A percentile compares a stretch with the other conserved stretches of the same genome.
phyloP scores from a whole-genome alignment of 2,113 vertebrate species.

The rabbit (Oryctolagus cuniculus) region DNA sequence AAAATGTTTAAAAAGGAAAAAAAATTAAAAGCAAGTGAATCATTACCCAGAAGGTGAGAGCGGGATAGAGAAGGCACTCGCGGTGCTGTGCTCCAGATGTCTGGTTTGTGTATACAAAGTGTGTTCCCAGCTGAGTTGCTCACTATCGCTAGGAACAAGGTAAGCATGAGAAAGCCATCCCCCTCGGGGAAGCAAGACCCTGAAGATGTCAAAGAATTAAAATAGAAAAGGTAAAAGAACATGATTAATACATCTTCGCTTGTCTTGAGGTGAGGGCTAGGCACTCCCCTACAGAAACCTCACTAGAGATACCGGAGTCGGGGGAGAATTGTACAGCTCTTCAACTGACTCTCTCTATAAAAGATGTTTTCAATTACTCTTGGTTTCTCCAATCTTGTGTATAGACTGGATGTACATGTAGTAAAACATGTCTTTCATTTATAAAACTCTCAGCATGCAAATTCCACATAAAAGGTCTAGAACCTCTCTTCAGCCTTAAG shows the following conservation, averaged over 20 bases:
- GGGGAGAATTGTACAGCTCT: background rate
- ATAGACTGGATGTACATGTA: background rate
- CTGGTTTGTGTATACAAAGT: background rate
- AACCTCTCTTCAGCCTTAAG: background rate
- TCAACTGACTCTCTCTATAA: background rate
- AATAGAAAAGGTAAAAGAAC: background rate
- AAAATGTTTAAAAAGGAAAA: too few species aligned
- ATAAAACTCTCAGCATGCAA: background rate
- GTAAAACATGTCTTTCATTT: background rate
- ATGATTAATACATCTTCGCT: background rate
- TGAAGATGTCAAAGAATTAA: background rate
- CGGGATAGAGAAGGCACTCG: background rate
- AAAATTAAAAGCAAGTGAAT: too few species aligned
- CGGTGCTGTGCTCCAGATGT: background rate
- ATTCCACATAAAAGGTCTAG: background rate
- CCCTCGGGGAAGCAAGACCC: background rate
- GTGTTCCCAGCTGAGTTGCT: background rate
- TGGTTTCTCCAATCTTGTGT: background rate
- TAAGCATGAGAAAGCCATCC: background rate
- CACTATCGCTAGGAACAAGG: background rate
- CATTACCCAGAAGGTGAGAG: background rate
- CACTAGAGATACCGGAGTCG: too few species aligned
- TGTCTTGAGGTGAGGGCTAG: background rate
- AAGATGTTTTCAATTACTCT: background rate
- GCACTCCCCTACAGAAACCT: background rate